Conservation (phyloP, 1,140 invertebrate genomes). For the Araneus ventricosus region DNA sequence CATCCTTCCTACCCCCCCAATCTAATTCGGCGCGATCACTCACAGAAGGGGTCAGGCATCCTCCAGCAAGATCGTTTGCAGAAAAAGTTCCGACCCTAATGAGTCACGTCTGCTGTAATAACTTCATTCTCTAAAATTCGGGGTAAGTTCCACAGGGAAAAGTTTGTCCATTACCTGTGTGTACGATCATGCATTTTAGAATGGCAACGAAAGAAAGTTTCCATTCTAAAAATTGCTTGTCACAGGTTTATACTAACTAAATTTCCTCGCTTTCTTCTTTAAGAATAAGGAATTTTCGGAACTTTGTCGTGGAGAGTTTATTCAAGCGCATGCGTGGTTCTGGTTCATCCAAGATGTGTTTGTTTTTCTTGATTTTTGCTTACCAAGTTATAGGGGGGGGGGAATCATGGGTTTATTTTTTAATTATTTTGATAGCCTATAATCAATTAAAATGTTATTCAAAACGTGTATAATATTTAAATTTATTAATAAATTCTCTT, state of each 20-base stretch:
- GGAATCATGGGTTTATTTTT: too few species aligned
- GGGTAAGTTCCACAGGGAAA: not conserved
- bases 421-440: too few species aligned
- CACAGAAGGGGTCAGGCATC: not conserved
- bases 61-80: constrained; percentile 2
- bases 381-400: too few species aligned
- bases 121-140: constrained; percentile 49
- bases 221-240: constrained; percentile 33
- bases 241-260: not conserved
- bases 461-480: too few species aligned
- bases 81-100: constrained; percentile 49
- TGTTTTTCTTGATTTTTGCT: too few species aligned
- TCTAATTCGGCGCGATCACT: constrained; percentile 24
- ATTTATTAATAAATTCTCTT: too few species aligned
- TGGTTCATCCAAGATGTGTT: too few species aligned
- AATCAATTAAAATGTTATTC: too few species aligned
- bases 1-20: not conserved
- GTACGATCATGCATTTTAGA: constrained; percentile 23
- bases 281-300: too few species aligned
- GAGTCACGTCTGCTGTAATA: constrained; percentile 45
- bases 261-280: not conserved
- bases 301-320: too few species aligned
- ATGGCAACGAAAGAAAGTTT: not conserved
- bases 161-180: constrained; percentile 7
- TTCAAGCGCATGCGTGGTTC: too few species aligned